Percentiles rank a stretch among this genome's conserved stretches.
phyloP scores from a whole-genome alignment of 2,888 invertebrate genomes.

The Prosapia bicincta region DNA sequence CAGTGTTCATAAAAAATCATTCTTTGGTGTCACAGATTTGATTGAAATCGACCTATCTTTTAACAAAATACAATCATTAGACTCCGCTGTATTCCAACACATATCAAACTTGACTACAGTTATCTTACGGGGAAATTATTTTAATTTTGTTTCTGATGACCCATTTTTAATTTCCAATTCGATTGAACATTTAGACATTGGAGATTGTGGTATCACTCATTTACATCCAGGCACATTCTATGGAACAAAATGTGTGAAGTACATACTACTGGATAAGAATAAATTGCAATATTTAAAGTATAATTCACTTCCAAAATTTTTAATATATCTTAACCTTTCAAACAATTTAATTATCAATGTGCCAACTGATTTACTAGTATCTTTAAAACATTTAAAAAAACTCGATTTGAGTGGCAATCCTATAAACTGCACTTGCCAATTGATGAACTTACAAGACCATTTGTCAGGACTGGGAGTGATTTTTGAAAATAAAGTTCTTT shows the following conservation, averaged over 20 bases:
- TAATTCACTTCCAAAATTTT: constrained; percentile 34
- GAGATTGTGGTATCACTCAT: constrained; percentile 32
- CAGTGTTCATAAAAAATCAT: constrained; percentile 41
- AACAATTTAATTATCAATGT: constrained; percentile 36
- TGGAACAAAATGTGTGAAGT: constrained; percentile 30
- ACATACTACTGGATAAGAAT: constrained; percentile 36
- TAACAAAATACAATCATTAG: constrained; percentile 36
- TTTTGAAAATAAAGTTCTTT: constrained; percentile 34
- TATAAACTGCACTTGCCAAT: constrained; percentile 37
- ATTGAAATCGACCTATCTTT: constrained; percentile 39
- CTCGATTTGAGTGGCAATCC: constrained; percentile 38
- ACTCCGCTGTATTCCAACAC: constrained; percentile 34
- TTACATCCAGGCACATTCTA: constrained; percentile 34
- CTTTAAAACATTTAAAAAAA: constrained; percentile 32
- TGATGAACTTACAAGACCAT: constrained; percentile 36
- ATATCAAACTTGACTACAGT: constrained; percentile 42
- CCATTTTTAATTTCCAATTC: constrained; percentile 34
- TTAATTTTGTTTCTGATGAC: constrained; percentile 38
- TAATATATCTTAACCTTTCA: constrained; percentile 36
- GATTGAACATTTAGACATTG: constrained; percentile 35
- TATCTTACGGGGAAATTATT: constrained; percentile 48
- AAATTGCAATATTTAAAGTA: constrained; percentile 32
- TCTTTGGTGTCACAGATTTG: constrained; percentile 45
- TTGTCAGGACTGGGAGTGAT: constrained; percentile 35
- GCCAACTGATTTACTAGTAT: constrained; percentile 35